phyloP scores from a whole-genome alignment of 2,888 invertebrate species.

The Hydrotaea diabolus region DNA sequence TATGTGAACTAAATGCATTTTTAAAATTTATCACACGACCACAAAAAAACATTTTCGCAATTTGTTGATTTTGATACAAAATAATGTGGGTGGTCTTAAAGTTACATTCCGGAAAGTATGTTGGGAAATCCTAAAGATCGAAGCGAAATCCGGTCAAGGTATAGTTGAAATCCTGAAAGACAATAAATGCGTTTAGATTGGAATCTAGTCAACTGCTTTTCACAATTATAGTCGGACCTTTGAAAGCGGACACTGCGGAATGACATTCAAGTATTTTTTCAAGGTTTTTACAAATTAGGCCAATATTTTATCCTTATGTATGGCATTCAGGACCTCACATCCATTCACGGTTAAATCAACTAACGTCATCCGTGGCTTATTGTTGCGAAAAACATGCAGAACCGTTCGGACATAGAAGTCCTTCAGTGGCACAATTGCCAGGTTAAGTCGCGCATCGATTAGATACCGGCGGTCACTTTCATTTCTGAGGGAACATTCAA shows the following conservation, averaged over 20 bases:
- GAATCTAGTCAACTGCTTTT: too few species aligned
- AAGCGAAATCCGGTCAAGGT: not conserved
- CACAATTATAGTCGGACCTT: not conserved
- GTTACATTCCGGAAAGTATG: not conserved
- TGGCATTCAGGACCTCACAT: not conserved
- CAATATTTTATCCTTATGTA: not conserved
- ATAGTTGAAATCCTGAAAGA: conserved; percentile 10
- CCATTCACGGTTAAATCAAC: not conserved
- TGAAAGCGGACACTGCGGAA: not conserved
- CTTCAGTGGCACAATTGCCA: not conserved
- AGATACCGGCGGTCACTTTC: not conserved
- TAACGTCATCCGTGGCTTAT: not conserved
- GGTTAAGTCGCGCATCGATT: not conserved
- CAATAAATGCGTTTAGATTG: not conserved
- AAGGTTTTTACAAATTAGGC: not conserved
- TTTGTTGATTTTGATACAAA: not conserved
- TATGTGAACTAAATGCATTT: too few species aligned
- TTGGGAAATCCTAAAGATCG: not conserved
- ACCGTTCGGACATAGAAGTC: not conserved
- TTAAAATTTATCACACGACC: too few species aligned
- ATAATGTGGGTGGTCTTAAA: not conserved
- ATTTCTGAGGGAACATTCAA: not conserved
- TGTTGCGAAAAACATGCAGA: not conserved
- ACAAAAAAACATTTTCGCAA: too few species aligned
- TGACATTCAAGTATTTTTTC: not conserved